Evolutionary conservation across 2,888 invertebrate genomes (phyloP), one percentile per base, ranked within the genome.

Genomic region (Himalopsyche tibetana): DNA sequence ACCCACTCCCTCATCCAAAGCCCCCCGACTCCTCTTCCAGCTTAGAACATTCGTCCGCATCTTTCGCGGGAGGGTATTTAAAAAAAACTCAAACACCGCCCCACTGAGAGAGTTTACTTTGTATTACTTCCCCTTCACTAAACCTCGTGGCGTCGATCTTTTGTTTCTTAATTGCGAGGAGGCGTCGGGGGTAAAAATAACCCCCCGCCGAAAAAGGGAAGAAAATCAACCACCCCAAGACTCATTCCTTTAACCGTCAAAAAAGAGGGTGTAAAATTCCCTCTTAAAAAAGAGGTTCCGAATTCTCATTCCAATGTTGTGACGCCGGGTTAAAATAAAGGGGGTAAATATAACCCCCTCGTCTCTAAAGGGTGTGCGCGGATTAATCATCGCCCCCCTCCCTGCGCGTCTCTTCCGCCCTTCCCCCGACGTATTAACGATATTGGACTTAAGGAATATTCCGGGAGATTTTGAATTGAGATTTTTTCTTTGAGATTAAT

Each of bases 141-240:
- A 88, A 88, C 88, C 88, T 88, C 88, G 88, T 88, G 88, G 88
- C 88, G 88, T 88, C 88, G 88, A 88, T 88, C 88, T 88, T 88
- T 88, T 88, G 88, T 88, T 88, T 88, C 88, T 88, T 88, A 88
- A 88, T 88, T 88, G 88, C 88, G 87, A 88, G 88, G 88, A 87
- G 88, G 88, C 85, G 87, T 82, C 85, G 87, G 87, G 85, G 88
- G 84, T 45, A 83, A 87, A 88, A 88, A 87, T 85, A 85, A 80
- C 85, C 85, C 85, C 85, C 86, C 83, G 69, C 79, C 69, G 69
- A 82, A 85, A 85, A 85, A 85, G 84, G 84, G 81, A 63, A 63
- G 38, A 19, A 51, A 83, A 69, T 42, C 63, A 38, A 36, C 82
- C 88, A 42, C 86, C 88, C 85, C 56, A 38, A 69, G 80, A 82